These are phyloP conservation scores for Martes flavigula DNA, from an alignment of 2,797 vertebrate species.

Conservation along the genomic window DNA sequence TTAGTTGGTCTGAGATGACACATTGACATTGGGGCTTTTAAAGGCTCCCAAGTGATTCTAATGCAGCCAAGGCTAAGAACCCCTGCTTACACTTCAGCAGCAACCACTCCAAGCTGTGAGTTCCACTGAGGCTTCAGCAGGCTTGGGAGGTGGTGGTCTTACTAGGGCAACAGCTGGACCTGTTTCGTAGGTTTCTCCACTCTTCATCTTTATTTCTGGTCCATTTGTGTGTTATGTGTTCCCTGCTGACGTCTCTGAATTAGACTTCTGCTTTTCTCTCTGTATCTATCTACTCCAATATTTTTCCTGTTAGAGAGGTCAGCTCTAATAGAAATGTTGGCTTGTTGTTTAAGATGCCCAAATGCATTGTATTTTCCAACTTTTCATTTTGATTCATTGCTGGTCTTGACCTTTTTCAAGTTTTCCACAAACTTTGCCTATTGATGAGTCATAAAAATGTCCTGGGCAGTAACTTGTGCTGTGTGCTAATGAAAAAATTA, in stretches of 20 bases:
- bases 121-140: not conserved
- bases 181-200: not conserved
- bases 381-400: conserved; percentile 17
- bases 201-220: not conserved
- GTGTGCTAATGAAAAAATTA: not conserved
- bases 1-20: not conserved
- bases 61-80: not conserved
- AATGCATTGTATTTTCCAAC: not conserved
- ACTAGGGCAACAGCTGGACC: not conserved
- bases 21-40: not conserved
- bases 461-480: not conserved
- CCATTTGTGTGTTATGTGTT: not conserved
- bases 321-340: not conserved
- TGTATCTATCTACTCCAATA: not conserved
- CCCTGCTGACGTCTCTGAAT: not conserved
- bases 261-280: not conserved
- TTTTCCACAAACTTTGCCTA: not conserved
- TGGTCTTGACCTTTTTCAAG: not conserved
- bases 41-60: not conserved
- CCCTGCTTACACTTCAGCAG: not conserved
- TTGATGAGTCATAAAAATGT: conserved; percentile 34
- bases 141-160: not conserved
- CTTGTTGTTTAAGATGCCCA: not conserved
- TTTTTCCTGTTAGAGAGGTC: not conserved
- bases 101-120: not conserved